Percentiles rank a stretch among this genome's conserved stretches.
These are phyloP conservation scores for Cosmopolites sordidus DNA, from an alignment of 2,888 invertebrate genomes.

Conservation along the genomic window DNA sequence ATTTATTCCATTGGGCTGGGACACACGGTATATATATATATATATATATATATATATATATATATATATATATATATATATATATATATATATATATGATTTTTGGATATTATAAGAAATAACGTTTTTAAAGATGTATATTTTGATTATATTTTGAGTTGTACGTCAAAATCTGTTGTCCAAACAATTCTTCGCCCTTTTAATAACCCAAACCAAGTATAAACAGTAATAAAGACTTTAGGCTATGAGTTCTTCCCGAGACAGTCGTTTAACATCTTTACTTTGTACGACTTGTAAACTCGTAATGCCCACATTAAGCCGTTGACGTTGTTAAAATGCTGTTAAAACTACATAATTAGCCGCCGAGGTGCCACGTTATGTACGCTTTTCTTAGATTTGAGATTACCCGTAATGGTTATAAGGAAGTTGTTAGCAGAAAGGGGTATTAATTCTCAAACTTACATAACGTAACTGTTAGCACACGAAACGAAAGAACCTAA, in stretches of 20 bases:
- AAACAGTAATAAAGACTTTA: conserved; percentile 1
- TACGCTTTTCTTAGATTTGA: conserved; percentile 38
- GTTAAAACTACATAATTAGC: conserved; percentile 35
- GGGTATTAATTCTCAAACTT: conserved; percentile 17
- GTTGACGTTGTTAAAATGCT: conserved; percentile 37
- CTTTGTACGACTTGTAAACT: conserved; percentile 37
- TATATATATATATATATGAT: too few relatives aligned
- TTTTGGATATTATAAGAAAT: too few relatives aligned
- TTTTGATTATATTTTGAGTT: too few relatives aligned
- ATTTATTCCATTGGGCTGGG: too few relatives aligned
- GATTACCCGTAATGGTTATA: conserved; percentile 35
- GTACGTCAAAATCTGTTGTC: too few relatives aligned
- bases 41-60: too few relatives aligned
- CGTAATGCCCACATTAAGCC: conserved; percentile 37
- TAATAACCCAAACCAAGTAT: neutral
- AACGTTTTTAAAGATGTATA: too few relatives aligned
- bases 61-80: too few relatives aligned
- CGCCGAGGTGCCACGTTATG: conserved; percentile 28
- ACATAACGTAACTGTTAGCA: neutral
- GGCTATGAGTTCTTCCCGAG: conserved; percentile 17
- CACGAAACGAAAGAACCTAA: neutral
- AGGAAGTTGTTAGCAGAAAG: conserved; percentile 21
- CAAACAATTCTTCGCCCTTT: neutral
- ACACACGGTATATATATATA: too few relatives aligned
- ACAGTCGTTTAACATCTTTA: conserved; percentile 29